Percentiles rank a stretch among this genome's conserved stretches.
Evolutionary conservation across 2,797 vertebrate species (phyloP).

Genomic region (Bradypodion ventrale): DNA sequence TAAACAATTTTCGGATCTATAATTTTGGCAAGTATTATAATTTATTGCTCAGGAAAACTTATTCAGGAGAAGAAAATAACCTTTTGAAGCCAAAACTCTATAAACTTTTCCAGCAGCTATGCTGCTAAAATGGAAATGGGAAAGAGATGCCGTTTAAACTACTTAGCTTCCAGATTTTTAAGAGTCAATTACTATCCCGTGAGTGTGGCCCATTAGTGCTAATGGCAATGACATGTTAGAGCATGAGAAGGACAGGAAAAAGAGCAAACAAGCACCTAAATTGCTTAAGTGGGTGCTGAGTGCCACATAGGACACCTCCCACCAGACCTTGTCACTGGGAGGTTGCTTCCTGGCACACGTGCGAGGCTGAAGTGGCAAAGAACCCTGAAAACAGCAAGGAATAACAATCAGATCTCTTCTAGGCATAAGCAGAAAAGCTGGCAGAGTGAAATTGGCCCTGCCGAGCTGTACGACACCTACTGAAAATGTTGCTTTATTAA

Average conservation of each 20-base stretch:
- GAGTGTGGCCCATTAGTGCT: background rate
- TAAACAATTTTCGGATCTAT: background rate
- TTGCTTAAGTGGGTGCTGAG: background rate
- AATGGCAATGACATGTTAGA: slow-evolving; percentile 24
- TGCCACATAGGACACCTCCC: background rate
- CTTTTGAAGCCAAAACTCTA: background rate
- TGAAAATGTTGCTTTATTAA: background rate
- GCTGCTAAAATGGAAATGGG: background rate
- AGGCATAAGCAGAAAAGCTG: background rate
- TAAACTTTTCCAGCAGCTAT: background rate
- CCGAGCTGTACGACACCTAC: background rate
- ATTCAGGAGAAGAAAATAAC: background rate
- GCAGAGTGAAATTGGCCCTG: background rate
- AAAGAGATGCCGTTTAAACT: slow-evolving; percentile 23
- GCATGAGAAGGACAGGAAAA: slow-evolving; percentile 19
- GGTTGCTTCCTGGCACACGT: background rate
- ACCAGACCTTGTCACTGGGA: background rate
- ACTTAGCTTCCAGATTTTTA: background rate
- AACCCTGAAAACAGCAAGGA: background rate
- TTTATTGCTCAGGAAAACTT: background rate
- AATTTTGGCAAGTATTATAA: background rate
- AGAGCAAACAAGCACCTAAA: slow-evolving; percentile 23
- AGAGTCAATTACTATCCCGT: background rate
- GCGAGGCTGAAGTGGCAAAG: background rate
- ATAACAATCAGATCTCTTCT: background rate